Evolutionary conservation across 2,797 vertebrate species (phyloP).

Genomic region (Aldrovandia affinis): DNA sequence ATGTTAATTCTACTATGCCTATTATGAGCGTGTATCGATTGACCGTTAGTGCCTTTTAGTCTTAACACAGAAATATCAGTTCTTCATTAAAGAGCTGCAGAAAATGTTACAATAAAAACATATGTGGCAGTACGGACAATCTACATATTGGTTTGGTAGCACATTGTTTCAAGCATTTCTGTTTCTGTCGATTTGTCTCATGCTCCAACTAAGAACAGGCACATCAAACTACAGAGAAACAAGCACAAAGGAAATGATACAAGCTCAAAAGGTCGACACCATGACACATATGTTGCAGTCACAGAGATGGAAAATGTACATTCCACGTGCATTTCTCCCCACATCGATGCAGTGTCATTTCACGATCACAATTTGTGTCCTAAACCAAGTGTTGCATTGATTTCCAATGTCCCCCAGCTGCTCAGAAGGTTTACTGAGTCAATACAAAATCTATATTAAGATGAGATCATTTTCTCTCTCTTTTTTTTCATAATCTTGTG

Average conservation of each 20-base stretch:
- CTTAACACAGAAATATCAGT: not conserved
- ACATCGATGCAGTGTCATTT: not conserved
- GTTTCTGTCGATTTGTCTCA: constrained; percentile 55
- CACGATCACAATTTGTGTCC: too few species aligned
- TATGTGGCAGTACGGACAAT: too few species aligned
- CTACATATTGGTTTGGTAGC: constrained; percentile 58
- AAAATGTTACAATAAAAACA: too few species aligned
- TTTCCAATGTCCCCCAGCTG: not conserved
- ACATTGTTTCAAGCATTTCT: constrained; percentile 58
- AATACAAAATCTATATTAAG: not conserved
- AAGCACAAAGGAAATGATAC: not conserved
- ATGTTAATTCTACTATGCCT: not conserved
- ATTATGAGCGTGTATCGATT: not conserved
- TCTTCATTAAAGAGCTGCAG: not conserved
- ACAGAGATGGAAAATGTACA: not conserved
- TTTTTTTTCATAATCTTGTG: not conserved
- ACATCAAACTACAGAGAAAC: constrained; percentile 43
- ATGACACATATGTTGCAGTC: not conserved
- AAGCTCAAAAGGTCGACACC: constrained; percentile 40
- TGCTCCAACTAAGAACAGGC: constrained; percentile 58
- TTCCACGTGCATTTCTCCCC: not conserved
- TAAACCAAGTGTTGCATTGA: not conserved
- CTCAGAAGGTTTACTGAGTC: not conserved
- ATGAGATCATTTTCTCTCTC: too few species aligned
- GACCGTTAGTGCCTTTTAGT: not conserved